phyloP scores from a whole-genome alignment of 1,140 invertebrate genomes.

The Conus ventricosus region DNA sequence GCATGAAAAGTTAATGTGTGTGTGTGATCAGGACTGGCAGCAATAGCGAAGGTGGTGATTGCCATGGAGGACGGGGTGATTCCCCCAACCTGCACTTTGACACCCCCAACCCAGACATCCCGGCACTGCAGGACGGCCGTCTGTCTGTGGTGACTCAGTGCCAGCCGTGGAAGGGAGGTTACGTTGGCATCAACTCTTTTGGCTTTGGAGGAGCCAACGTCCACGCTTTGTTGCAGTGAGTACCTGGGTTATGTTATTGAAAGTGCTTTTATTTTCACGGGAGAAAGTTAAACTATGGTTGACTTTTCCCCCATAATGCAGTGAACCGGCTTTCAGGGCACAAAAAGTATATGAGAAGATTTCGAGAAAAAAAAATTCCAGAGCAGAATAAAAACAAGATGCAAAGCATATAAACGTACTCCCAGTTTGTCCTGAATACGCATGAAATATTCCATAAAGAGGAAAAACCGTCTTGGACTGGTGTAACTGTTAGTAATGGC shows the following conservation, averaged over 20 bases:
- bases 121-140: constrained; percentile 88
- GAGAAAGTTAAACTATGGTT: neutral
- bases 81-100: constrained; percentile 94
- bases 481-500: too few relatives aligned
- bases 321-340: too few relatives aligned
- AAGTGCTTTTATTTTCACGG: neutral
- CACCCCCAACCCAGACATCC: constrained; percentile 90
- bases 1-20: too few relatives aligned
- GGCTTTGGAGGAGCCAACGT: constrained; percentile 98
- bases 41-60: constrained; percentile 90
- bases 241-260: neutral
- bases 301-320: neutral
- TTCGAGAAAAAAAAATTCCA: too few relatives aligned
- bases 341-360: too few relatives aligned
- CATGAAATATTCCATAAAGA: too few relatives aligned
- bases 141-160: constrained; percentile 90
- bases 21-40: constrained; percentile 82
- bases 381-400: too few relatives aligned
- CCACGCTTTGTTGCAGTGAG: constrained; percentile 88
- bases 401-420: too few relatives aligned
- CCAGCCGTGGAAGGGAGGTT: constrained; percentile 87
- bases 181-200: constrained; percentile 94
- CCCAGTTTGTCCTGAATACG: too few relatives aligned
- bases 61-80: constrained; percentile 92
- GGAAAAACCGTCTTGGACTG: too few relatives aligned